Base-by-base conservation (phyloP, 2,113 vertebrate genomes). In the Etheostoma spectabile region DNA sequence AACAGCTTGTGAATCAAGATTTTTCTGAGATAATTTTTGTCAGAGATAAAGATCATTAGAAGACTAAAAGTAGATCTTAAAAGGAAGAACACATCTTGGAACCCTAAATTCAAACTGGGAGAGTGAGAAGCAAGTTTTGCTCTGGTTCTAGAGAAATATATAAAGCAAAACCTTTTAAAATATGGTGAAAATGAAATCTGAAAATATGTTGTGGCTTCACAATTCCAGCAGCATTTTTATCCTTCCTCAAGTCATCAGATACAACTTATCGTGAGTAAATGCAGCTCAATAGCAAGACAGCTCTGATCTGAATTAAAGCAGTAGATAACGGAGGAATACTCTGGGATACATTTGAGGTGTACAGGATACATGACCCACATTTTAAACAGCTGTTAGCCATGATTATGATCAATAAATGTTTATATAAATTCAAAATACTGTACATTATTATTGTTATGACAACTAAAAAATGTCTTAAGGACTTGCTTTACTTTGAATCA, bases 241-340 rank as follows among this genome's bases (percentile, higher is more conserved):
- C 46, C 52, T 22, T 8, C 52, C 35, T 53, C 22, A 3, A 60
- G 56, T n/a, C 15, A 73, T 33, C 13, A 77, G 35, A 72, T 16
- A 46, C 35, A n/a, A 33, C 18, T 15, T 22, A 38, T 65, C 49
- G 48, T 51, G 22, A n/a, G 48, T 38, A 65, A 80, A 85, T 27
- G 27, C 1, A 42, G 61, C 18, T 21, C 56, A 19, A 49, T 27
- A 27, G n/a, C 33, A 53, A 65, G 5, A 45, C 35, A 51, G 8
- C 33, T 45, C 15, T 49, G 51, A 35, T 57, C 2, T 1, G 53
- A 27, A 35, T 16, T 16, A 59, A 42, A 59, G 16, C 12, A 16
- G 21, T 12, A 27, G 19, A 48, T 30, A 52, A 60, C 8, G 1
- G 8, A 18, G 38, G 18, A 18, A 48, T 7, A 7, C 22, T 46